These are phyloP conservation scores for Sialis fuliginosa DNA, from an alignment of 2,888 invertebrate genomes.

Conservation along the genomic window DNA sequence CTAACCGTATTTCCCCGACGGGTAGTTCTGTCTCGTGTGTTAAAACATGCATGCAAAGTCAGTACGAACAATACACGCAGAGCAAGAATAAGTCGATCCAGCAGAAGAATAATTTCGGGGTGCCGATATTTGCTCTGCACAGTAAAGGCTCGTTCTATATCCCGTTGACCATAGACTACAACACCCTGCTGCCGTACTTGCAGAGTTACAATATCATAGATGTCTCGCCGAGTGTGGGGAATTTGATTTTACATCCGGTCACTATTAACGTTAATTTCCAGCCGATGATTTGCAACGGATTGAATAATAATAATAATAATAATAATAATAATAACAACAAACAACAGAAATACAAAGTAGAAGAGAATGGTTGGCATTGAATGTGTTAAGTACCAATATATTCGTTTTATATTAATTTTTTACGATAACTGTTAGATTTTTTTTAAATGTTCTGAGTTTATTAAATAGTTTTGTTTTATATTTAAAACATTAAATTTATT, in stretches of 20 bases:
- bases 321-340: background rate
- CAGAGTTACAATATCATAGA: constrained; percentile 39
- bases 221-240: constrained; percentile 31
- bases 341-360: constrained; percentile 5
- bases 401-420: too few species aligned
- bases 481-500: too few species aligned
- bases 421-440: too few species aligned
- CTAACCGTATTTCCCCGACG: background rate
- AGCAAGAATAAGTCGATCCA: constrained; percentile 9
- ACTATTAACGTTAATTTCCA: constrained; percentile 76
- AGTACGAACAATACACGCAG: constrained; percentile 11
- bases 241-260: constrained; percentile 62
- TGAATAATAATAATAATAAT: background rate
- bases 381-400: too few species aligned
- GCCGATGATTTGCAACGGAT: constrained; percentile 10
- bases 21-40: constrained; percentile 9
- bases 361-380: constrained; percentile 6
- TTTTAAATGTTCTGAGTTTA: too few species aligned
- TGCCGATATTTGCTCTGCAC: constrained; percentile 82
- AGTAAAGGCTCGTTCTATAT: constrained; percentile 79
- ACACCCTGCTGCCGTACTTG: constrained; percentile 50
- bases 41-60: constrained; percentile 3
- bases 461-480: too few species aligned
- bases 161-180: constrained; percentile 64
- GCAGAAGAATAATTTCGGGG: constrained; percentile 26